phyloP scores from a whole-genome alignment of 2,888 invertebrate species.

The Sussaba pulchella region DNA sequence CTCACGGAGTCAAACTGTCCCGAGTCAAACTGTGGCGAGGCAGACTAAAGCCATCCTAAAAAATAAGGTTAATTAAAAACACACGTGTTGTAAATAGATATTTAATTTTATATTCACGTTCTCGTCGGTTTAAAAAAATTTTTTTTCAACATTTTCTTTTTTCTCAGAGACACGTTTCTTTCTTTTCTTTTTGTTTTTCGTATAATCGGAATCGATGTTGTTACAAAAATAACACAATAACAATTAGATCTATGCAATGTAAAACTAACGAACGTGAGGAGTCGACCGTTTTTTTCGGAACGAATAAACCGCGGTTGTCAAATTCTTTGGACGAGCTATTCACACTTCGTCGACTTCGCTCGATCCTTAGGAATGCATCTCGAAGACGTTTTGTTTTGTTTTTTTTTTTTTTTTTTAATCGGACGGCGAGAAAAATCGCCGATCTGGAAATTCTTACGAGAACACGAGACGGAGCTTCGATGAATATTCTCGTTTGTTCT shows the following conservation, averaged over 20 bases:
- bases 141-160: constrained; percentile 12
- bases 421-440: constrained; percentile 24
- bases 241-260: constrained; percentile 48
- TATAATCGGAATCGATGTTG: constrained; percentile 14
- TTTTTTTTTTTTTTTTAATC: neutral
- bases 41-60: no score
- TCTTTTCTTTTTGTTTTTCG: neutral
- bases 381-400: constrained; percentile 14
- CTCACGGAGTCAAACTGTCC: no score
- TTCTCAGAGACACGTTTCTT: neutral
- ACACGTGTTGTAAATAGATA: neutral
- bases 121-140: constrained; percentile 7
- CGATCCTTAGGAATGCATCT: constrained; percentile 60
- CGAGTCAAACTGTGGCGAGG: no score
- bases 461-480: constrained; percentile 33
- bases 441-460: constrained; percentile 40
- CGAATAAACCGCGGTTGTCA: neutral
- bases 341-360: constrained; percentile 27
- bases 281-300: constrained; percentile 21
- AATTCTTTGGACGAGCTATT: constrained; percentile 38
- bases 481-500: no score
- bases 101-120: constrained; percentile 31
- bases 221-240: constrained; percentile 57
- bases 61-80: neutral
- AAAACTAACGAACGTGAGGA: constrained; percentile 55